Evolutionary conservation across 2,888 invertebrate genomes (phyloP), one percentile per base, ranked within the genome.

Genomic region (Balanococcus diminutus): DNA sequence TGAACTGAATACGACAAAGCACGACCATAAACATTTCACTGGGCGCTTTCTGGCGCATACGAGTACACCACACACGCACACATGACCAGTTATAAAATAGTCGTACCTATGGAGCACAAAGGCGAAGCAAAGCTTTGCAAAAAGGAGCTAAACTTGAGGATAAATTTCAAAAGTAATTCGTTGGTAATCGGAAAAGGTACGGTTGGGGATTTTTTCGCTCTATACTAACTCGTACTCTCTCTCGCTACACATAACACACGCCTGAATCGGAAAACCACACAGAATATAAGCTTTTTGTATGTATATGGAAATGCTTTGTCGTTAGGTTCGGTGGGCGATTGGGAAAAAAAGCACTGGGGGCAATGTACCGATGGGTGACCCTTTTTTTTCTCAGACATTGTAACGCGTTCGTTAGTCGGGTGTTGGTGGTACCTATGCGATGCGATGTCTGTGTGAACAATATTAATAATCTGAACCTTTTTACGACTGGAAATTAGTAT

Each of bases 381-480:
- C n/a, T n/a, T n/a, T n/a, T 14, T 46, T 46, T 46, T 16, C 46
- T 46, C 46, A 46, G 46, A 46, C 46, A 36, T 36, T 36, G 8
- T 36, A 36, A 36, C 36, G 8, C 36, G 36, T 36, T 36, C 4
- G 36, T 8, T 36, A 8, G 36, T 36, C 8, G 36, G 36, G 3
- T 3, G 36, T 36, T 36, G 36, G 36, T 36, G 36, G 36, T 36
- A n/a, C n/a, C 36, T 36, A 8, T 36, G 6, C 6, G 46, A 8
- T 2, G 11, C 14, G 46, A 8, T 16, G 25, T 4, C 31, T 28
- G 19, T 72, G 72, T 72, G 72, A 72, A 28, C 72, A 31, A 72
- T 72, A 72, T 72, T 72, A 72, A 72, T 72, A 72, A 72, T 31
- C 31, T 25, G 72, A 16, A 72, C 28, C 72, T 72, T 72, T 72